phyloP scores from a whole-genome alignment of 2,888 invertebrate species.

The Elmis aenea region DNA sequence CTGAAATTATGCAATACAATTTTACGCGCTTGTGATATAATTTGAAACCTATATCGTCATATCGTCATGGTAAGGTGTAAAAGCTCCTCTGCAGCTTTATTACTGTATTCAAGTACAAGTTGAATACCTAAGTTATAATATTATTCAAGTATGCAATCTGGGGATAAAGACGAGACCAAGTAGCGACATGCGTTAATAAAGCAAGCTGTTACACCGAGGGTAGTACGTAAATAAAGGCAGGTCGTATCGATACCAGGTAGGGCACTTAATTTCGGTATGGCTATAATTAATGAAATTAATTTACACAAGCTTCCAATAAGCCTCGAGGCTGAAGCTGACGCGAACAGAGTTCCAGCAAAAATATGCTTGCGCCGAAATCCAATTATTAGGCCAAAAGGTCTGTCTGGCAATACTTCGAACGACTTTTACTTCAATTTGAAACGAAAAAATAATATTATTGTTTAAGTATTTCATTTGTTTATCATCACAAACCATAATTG shows the following conservation, averaged over 20 bases:
- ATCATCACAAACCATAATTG: too few relatives aligned
- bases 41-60: too few relatives aligned
- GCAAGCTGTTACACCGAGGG: constrained; percentile 8
- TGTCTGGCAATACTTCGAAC: too few relatives aligned
- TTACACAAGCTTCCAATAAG: constrained; percentile 34
- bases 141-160: constrained; percentile 19
- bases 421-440: too few relatives aligned
- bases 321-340: constrained; percentile 25
- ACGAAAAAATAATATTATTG: too few relatives aligned
- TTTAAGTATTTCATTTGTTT: too few relatives aligned
- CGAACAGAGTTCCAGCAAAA: constrained; percentile 6
- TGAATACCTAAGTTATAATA: constrained; percentile 19
- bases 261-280: constrained; percentile 33
- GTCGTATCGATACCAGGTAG: constrained; percentile 21
- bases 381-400: too few relatives aligned
- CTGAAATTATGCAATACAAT: too few relatives aligned
- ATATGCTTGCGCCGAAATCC: constrained; percentile 6
- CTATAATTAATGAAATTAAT: constrained; percentile 37
- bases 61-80: too few relatives aligned
- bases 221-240: constrained; percentile 6
- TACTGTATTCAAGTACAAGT: constrained; percentile 14
- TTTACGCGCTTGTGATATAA: too few relatives aligned
- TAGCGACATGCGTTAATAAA: constrained; percentile 4
- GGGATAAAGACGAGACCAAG: constrained; percentile 12
- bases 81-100: constrained; percentile 10